A percentile compares a stretch with the other conserved stretches of the same genome.
Evolutionary conservation across 1,140 invertebrate genomes (phyloP).

Genomic region (Listronotus bonariensis): DNA sequence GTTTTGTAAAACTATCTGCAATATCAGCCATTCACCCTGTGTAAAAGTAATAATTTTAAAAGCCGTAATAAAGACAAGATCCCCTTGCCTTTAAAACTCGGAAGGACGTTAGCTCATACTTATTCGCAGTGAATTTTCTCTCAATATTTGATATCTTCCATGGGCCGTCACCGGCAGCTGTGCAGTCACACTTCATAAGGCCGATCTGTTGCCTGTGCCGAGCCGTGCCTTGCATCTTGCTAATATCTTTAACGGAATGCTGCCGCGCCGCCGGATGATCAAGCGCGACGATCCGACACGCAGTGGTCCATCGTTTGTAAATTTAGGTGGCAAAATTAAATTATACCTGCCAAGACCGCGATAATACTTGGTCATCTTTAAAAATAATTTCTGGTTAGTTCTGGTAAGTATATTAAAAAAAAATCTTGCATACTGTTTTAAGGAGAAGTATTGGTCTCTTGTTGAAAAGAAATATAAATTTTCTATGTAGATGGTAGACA

Average conservation of each 20-base stretch:
- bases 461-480: no score
- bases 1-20: conserved; percentile 3
- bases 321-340: no score
- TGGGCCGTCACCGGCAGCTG: conserved; percentile 50
- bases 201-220: conserved; percentile 36
- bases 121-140: conserved; percentile 38
- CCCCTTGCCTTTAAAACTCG: conserved; percentile 17
- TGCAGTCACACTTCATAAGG: conserved; percentile 53
- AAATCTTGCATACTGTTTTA: no score
- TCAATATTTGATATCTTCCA: conserved; percentile 52
- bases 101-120: conserved; percentile 30
- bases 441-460: no score
- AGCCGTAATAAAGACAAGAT: conserved; percentile 30
- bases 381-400: no score
- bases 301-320: conserved; percentile 6
- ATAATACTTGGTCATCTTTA: no score
- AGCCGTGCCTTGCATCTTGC: conserved; percentile 43
- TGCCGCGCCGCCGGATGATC: conserved; percentile 35
- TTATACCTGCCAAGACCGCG: no score
- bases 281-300: conserved; percentile 28
- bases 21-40: conserved; percentile 24
- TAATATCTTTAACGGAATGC: conserved; percentile 46
- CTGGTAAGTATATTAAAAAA: no score
- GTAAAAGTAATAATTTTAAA: conserved; percentile 34
- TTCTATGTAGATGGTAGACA: no score